Evolutionary conservation across 2,797 vertebrate species (phyloP).

Genomic region (Pipistrellus kuhlii): DNA sequence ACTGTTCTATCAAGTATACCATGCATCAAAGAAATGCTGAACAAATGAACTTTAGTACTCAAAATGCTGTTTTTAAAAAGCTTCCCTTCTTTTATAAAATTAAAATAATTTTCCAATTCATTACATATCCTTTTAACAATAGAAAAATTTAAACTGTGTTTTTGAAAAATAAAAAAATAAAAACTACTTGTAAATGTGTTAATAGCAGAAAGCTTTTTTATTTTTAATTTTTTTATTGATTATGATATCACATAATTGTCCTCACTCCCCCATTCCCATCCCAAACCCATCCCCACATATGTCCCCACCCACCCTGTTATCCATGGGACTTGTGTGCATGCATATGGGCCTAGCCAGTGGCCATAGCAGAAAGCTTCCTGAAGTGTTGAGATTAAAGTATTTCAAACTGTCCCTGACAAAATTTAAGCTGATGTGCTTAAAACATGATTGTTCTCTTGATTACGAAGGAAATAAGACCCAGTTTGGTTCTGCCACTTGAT

Average conservation of each 20-base stretch:
- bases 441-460: not conserved
- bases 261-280: too few relatives aligned
- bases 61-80: slow-evolving; percentile 9
- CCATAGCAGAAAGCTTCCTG: not conserved
- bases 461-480: not conserved
- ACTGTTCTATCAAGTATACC: not conserved
- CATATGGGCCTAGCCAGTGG: too few relatives aligned
- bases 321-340: too few relatives aligned
- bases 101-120: slow-evolving; percentile 22
- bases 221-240: too few relatives aligned
- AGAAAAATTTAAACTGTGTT: slow-evolving; percentile 4
- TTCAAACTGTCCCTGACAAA: not conserved
- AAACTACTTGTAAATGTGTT: slow-evolving; percentile 14
- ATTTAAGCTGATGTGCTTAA: not conserved
- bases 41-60: not conserved
- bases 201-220: not conserved
- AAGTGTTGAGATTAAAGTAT: not conserved
- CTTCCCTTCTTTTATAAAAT: slow-evolving; percentile 35
- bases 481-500: slow-evolving; percentile 18
- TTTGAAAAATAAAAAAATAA: not conserved
- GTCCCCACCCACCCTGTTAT: too few relatives aligned
- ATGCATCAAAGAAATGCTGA: slow-evolving; percentile 46
- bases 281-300: too few relatives aligned
- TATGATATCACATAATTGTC: too few relatives aligned
- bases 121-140: not conserved